phyloP scores from a whole-genome alignment of 2,888 invertebrate genomes.

The Charanyca ferruginea region DNA sequence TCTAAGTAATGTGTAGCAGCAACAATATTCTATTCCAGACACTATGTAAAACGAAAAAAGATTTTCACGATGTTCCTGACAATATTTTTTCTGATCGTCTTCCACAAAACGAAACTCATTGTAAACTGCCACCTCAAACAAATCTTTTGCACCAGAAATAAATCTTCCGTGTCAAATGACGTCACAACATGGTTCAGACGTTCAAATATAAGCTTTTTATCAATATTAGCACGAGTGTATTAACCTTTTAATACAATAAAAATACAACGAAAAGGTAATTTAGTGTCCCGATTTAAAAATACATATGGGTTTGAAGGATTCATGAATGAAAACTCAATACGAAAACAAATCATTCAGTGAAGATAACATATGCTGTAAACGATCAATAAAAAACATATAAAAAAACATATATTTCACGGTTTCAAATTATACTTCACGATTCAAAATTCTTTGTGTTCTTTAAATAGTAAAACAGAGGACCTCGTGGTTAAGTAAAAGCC shows the following conservation, averaged over 20 bases:
- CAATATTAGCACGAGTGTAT: slow-evolving; percentile 11
- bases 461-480: no score
- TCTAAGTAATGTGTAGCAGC: not conserved
- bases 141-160: slow-evolving; percentile 49
- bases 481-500: no score
- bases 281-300: slow-evolving; percentile 23
- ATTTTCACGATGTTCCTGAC: slow-evolving; percentile 4
- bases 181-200: slow-evolving; percentile 14
- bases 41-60: not conserved
- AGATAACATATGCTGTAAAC: slow-evolving; percentile 6
- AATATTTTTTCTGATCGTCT: slow-evolving; percentile 23
- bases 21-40: not conserved
- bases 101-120: slow-evolving; percentile 51
- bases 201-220: slow-evolving; percentile 1
- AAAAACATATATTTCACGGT: not conserved
- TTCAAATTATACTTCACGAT: not conserved
- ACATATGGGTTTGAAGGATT: slow-evolving; percentile 8
- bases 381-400: not conserved
- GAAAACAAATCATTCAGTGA: slow-evolving; percentile 4
- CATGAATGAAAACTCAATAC: slow-evolving; percentile 23
- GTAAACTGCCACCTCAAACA: slow-evolving; percentile 22
- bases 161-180: slow-evolving; percentile 36
- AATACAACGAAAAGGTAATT: not conserved
- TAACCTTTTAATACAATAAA: slow-evolving; percentile 30
- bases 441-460: not conserved